Conservation (phyloP, 2,797 vertebrate genomes). For the Salmo trutta region DNA sequence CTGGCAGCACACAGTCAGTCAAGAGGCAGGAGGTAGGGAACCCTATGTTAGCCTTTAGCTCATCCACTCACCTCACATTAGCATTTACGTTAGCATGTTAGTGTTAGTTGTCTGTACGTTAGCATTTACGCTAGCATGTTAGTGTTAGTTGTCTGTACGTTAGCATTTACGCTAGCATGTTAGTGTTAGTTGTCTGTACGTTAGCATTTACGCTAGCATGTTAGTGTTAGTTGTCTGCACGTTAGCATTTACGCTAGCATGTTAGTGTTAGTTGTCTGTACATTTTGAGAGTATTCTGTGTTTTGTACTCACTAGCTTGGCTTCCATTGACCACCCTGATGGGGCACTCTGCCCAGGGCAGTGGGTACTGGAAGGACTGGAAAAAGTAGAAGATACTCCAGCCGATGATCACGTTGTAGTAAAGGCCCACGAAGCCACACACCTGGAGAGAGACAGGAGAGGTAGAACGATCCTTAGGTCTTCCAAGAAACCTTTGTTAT, state of each 20-base stretch:
- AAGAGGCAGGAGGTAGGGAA: no score
- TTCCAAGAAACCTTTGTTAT: background rate
- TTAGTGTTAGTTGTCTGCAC: background rate
- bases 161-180: background rate
- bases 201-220: background rate
- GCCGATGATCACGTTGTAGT: slow-evolving; percentile 89
- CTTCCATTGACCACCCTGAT: slow-evolving; percentile 81
- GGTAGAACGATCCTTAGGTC: background rate
- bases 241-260: background rate
- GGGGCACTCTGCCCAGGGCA: slow-evolving; percentile 88
- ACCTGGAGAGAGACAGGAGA: slow-evolving; percentile 66
- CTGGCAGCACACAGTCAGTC: no score
- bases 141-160: background rate
- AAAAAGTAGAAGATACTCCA: slow-evolving; percentile 94
- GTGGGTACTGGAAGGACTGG: slow-evolving; percentile 87
- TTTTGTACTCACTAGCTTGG: slow-evolving; percentile 78
- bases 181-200: background rate
- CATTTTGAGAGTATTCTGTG: slow-evolving; percentile 7
- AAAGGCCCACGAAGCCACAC: slow-evolving; percentile 86
- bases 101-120: background rate
- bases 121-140: background rate
- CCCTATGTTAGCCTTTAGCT: no score
- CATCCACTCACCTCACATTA: no score
- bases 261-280: background rate
- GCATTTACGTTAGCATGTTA: background rate